Evolutionary conservation across 2,888 invertebrate species (phyloP).

Genomic region (Agrilus mali): DNA sequence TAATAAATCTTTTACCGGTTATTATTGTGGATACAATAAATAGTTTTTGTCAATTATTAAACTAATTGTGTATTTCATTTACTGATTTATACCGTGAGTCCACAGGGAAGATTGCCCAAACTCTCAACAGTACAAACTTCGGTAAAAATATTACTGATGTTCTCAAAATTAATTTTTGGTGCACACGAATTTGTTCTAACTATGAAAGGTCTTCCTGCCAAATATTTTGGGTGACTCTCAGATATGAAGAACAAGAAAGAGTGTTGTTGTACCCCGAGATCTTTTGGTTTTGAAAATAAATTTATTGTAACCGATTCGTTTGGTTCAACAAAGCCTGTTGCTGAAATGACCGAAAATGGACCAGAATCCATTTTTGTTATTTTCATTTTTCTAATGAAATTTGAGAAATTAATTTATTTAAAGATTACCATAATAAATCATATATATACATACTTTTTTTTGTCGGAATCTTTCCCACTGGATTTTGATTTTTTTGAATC

Average conservation of each 20-base stretch:
- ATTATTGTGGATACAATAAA: too few species aligned
- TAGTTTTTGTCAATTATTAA: too few species aligned
- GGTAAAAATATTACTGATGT: constrained; percentile 44
- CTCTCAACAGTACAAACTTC: constrained; percentile 45
- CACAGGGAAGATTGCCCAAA: constrained; percentile 38
- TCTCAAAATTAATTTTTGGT: constrained; percentile 43
- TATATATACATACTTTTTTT: constrained; percentile 11
- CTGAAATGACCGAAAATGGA: constrained; percentile 28
- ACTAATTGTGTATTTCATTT: background rate
- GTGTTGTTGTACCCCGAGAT: constrained; percentile 26
- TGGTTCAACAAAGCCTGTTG: constrained; percentile 27
- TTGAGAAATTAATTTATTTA: too few species aligned
- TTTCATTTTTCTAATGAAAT: constrained; percentile 11
- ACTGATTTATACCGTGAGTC: constrained; percentile 28
- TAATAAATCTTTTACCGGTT: too few species aligned
- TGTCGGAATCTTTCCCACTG: constrained; percentile 9
- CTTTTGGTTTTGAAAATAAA: constrained; percentile 28
- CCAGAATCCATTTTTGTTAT: constrained; percentile 23
- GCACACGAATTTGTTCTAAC: constrained; percentile 43
- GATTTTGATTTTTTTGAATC: constrained; percentile 6
- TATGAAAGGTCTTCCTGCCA: constrained; percentile 36
- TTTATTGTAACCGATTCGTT: constrained; percentile 23
- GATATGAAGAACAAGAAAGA: constrained; percentile 27
- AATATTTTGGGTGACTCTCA: constrained; percentile 35
- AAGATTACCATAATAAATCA: background rate